A percentile compares a stretch with the other conserved stretches of the same genome.
These are phyloP conservation scores for Sebastes flavidus DNA, from an alignment of 2,797 vertebrate species.

Conservation along the genomic window DNA sequence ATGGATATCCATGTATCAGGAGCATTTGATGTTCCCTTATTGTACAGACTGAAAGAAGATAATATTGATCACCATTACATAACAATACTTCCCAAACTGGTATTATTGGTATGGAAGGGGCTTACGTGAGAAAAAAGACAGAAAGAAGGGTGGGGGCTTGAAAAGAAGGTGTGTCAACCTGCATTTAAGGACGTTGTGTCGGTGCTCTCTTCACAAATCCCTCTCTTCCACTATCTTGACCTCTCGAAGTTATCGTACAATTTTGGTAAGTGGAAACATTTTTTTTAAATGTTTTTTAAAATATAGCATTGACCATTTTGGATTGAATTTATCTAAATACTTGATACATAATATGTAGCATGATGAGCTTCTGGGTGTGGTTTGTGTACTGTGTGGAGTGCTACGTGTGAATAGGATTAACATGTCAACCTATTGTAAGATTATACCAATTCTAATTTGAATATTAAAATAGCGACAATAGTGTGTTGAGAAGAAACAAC, in stretches of 20 bases:
- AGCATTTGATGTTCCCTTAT: not conserved
- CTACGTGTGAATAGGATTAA: not conserved
- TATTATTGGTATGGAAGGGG: too few species aligned
- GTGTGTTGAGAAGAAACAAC: too few species aligned
- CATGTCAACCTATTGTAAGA: not conserved
- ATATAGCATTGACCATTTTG: not conserved
- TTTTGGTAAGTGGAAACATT: slow-evolving; percentile 31
- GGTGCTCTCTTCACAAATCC: not conserved
- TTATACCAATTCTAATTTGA: not conserved
- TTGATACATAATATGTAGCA: not conserved
- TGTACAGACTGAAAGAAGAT: too few species aligned
- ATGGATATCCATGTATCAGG: not conserved
- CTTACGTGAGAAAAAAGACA: not conserved
- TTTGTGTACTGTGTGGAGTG: not conserved
- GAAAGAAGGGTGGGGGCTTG: not conserved
- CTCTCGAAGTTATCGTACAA: not conserved
- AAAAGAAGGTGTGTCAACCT: not conserved
- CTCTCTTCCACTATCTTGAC: not conserved
- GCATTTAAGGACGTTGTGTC: slow-evolving; percentile 20
- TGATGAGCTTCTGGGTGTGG: not conserved
- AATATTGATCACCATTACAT: too few species aligned
- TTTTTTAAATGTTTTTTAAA: not conserved
- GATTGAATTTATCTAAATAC: not conserved
- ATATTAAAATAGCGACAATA: not conserved
- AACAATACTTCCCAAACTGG: too few species aligned